These are phyloP conservation scores for Sebastes trivittatus DNA, from an alignment of 2,797 vertebrate species.

Conservation along the genomic window DNA sequence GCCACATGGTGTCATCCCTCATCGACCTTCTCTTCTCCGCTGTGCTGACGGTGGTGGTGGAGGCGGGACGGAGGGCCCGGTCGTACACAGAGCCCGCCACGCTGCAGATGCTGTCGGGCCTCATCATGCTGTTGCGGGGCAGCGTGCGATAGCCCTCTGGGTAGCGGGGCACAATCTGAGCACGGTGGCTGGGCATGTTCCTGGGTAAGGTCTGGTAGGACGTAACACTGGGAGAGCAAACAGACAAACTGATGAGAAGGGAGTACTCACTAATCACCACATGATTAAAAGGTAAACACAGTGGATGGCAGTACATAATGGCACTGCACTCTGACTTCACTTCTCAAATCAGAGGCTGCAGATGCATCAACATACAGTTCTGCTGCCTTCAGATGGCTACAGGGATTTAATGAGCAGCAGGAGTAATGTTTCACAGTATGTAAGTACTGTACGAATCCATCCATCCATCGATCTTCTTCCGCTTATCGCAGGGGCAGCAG, in stretches of 20 bases:
- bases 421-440: background rate
- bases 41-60: constrained; percentile 59
- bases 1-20: constrained; percentile 98
- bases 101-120: constrained; percentile 91
- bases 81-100: constrained; percentile 79
- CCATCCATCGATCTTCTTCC: no score
- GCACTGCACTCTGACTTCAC: no score
- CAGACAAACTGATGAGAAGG: background rate
- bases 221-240: constrained; percentile 78
- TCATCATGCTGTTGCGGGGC: constrained; percentile 86
- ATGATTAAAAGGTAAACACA: background rate
- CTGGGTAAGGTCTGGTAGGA: constrained; percentile 95
- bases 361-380: background rate
- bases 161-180: constrained; percentile 86
- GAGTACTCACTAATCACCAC: background rate
- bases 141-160: constrained; percentile 94
- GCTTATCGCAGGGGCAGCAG: no score
- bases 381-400: no score
- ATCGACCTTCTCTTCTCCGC: constrained; percentile 91
- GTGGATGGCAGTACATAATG: no score
- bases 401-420: background rate
- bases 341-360: background rate
- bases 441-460: no score
- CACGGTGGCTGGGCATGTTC: constrained; percentile 95
- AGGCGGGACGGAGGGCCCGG: constrained; percentile 61